Conservation (phyloP, 2,113 vertebrate genomes). For the Sylvilagus bachmani region DNA sequence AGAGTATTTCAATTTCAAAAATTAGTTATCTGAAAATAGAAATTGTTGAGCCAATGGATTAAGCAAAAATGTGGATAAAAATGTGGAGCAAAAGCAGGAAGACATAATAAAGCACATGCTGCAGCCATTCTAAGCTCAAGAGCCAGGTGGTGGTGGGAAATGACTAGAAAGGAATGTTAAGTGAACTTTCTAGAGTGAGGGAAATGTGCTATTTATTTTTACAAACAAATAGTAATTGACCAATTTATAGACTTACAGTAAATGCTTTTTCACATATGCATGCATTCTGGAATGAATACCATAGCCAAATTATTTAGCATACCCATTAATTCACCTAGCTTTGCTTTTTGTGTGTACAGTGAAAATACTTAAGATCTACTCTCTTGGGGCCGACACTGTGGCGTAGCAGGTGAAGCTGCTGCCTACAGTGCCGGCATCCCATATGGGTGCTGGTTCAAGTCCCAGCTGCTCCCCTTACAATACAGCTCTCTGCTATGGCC, state of each 20-base stretch:
- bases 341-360: background rate
- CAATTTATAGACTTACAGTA: background rate
- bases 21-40: background rate
- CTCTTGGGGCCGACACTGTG: too few species aligned
- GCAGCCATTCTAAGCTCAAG: background rate
- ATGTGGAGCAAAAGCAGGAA: background rate
- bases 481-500: too few species aligned
- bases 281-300: background rate
- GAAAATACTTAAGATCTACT: background rate
- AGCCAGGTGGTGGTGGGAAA: background rate
- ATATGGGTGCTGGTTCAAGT: too few species aligned
- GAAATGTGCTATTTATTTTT: background rate
- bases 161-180: background rate
- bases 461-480: too few species aligned
- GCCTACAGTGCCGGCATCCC: too few species aligned
- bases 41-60: background rate
- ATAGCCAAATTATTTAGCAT: background rate
- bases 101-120: background rate
- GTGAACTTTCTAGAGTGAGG: background rate
- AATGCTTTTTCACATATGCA: background rate
- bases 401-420: too few species aligned
- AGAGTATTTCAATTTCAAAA: slow-evolving; percentile 25
- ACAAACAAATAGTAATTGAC: background rate
- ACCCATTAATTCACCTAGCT: background rate
- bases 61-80: background rate